Conservation (phyloP, 1,140 invertebrate genomes). For the Grapholita molesta region DNA sequence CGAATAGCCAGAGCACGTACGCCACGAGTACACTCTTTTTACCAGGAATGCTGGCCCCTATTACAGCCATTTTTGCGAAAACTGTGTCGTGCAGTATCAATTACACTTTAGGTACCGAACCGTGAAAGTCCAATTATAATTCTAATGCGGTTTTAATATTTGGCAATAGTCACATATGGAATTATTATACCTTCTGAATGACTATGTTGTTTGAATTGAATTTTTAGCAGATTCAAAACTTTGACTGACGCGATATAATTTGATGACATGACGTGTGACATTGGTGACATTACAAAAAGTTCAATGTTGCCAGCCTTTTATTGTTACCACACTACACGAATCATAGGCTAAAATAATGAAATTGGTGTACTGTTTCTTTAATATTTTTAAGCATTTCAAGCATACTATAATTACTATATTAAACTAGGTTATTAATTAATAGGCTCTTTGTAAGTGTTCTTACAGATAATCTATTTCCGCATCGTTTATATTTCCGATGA, state of each 20-base stretch:
- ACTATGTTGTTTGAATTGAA: neutral
- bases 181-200: neutral
- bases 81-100: slow-evolving; percentile 7
- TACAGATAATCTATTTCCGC: neutral
- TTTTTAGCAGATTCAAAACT: slow-evolving; percentile 10
- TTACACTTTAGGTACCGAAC: neutral
- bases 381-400: too few relatives aligned
- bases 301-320: neutral
- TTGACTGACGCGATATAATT: slow-evolving; percentile 5
- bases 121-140: neutral
- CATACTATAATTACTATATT: too few relatives aligned
- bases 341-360: neutral
- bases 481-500: neutral
- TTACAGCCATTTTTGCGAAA: slow-evolving; percentile 34
- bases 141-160: neutral
- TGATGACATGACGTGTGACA: slow-evolving; percentile 14
- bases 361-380: neutral
- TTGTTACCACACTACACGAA: neutral
- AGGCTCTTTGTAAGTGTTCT: neutral
- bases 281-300: slow-evolving; percentile 15
- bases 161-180: neutral
- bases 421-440: neutral
- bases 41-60: slow-evolving; percentile 30
- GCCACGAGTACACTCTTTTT: slow-evolving; percentile 85
- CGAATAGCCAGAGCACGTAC: slow-evolving; percentile 92